These are phyloP conservation scores for Festucalex cinctus DNA, from an alignment of 2,113 vertebrate species.

Conservation along the genomic window DNA sequence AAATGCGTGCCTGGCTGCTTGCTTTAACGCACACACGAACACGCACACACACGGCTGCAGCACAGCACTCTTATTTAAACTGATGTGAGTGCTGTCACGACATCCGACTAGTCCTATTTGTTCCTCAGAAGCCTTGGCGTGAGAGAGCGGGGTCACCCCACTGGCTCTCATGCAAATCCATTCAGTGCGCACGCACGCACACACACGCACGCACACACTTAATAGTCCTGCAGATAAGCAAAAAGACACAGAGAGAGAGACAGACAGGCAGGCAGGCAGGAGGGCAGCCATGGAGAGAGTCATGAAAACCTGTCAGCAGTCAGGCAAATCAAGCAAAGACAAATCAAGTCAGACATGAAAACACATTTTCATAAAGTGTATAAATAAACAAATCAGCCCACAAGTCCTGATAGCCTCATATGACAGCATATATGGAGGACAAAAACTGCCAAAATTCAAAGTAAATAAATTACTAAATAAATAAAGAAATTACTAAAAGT, in stretches of 20 bases:
- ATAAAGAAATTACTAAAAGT: no score
- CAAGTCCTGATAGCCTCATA: conserved; percentile 6
- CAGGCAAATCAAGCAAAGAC: conserved; percentile 7
- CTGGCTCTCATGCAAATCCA: conserved; percentile 76
- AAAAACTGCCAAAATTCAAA: no score
- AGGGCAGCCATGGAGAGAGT: conserved; percentile 13
- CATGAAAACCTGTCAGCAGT: conserved; percentile 15
- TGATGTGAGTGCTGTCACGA: conserved; percentile 78
- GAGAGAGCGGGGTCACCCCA: conserved; percentile 71
- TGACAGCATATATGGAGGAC: conserved; percentile 7
- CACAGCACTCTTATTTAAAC: conserved; percentile 71
- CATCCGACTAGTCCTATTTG: conserved; percentile 74
- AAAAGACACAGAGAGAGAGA: conserved; percentile 46
- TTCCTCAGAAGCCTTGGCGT: conserved; percentile 73
- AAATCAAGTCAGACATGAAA: conserved; percentile 13
- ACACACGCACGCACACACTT: conserved; percentile 30
- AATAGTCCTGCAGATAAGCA: conserved; percentile 58
- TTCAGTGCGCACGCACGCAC: conserved; percentile 44
- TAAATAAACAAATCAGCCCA: conserved; percentile 7
- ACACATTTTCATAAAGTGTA: conserved; percentile 1
- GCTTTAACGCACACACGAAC: conserved; percentile 38
- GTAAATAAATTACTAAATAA: neutral
- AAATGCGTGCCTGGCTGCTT: conserved; percentile 60
- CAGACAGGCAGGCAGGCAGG: conserved; percentile 19
- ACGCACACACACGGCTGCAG: conserved; percentile 37